Conservation (phyloP, 2,113 vertebrate species). For the Athene noctua region DNA sequence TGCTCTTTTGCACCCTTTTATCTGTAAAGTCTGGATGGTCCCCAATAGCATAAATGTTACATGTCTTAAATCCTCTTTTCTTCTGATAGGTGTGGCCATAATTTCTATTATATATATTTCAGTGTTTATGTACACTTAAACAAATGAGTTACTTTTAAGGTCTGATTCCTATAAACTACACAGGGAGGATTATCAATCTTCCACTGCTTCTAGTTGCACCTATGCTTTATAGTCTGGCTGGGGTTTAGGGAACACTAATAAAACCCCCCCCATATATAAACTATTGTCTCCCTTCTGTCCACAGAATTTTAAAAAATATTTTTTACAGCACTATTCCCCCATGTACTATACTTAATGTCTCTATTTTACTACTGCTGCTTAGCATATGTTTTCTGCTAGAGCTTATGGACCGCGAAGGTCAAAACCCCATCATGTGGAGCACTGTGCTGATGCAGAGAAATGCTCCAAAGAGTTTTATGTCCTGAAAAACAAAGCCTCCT, state of each 20-base stretch:
- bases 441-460: neutral
- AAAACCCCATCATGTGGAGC: neutral
- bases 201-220: neutral
- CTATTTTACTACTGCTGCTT: neutral
- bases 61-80: neutral
- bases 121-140: neutral
- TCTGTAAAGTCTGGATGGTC: neutral
- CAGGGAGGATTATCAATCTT: neutral
- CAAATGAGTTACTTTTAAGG: neutral
- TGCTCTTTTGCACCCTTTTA: neutral
- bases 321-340: neutral
- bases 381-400: neutral
- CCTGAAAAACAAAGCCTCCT: neutral
- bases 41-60: neutral
- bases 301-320: neutral
- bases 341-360: neutral
- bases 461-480: constrained; percentile 8
- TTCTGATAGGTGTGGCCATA: neutral
- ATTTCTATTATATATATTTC: neutral
- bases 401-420: neutral
- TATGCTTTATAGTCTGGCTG: neutral
- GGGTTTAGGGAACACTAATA: neutral
- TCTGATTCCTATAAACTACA: neutral
- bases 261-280: neutral
- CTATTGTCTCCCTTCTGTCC: neutral